Evolutionary conservation across 2,113 vertebrate genomes (phyloP).

Genomic region (Redunca redunca): DNA sequence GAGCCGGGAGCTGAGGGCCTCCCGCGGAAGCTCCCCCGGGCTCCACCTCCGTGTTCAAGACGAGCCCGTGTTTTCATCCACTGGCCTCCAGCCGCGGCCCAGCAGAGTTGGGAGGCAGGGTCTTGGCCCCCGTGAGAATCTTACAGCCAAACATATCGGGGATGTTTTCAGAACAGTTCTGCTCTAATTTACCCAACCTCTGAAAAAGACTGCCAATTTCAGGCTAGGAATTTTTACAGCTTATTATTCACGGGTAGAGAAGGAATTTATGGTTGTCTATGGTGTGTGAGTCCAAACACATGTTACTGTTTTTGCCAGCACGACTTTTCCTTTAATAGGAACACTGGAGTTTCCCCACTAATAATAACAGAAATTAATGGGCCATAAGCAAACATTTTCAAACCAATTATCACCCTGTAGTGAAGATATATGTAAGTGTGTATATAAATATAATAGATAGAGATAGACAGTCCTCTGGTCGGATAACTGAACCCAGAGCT

Average conservation of each 20-base stretch:
- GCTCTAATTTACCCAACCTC: neutral
- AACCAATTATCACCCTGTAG: neutral
- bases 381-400: constrained; percentile 26
- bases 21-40: fast-evolving
- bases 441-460: neutral
- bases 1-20: neutral
- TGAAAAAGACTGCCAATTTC: neutral
- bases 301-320: neutral
- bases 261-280: neutral
- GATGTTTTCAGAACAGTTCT: neutral
- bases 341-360: neutral
- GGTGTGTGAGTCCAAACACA: constrained; percentile 12
- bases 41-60: fast-evolving
- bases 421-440: neutral
- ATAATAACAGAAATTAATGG: constrained; percentile 41
- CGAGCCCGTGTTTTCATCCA: fast-evolving
- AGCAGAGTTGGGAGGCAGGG: no score
- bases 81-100: no score
- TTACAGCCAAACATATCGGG: neutral
- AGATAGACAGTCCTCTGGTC: neutral
- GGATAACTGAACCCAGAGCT: neutral
- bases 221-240: neutral
- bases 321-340: constrained; percentile 32
- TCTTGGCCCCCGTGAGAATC: neutral
- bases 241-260: constrained; percentile 2